Base-by-base conservation (phyloP, 1,140 invertebrate genomes). In the Pogonognathellus flavescens region DNA sequence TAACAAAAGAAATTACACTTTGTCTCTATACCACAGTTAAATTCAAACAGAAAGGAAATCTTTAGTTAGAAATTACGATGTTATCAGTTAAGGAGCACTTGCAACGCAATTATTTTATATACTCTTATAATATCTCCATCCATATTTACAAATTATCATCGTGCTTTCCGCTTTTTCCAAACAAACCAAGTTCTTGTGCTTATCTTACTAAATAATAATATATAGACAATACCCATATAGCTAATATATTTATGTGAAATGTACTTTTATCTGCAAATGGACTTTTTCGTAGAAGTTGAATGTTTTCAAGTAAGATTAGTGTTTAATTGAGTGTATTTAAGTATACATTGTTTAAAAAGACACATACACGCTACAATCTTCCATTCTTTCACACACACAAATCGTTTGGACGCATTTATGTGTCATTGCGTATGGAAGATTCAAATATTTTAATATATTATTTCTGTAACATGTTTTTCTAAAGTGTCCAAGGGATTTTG, bases 31-130 rank as follows among this genome's bases (percentile, higher is more conserved):
- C 3, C 50, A 20, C 16, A 1, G 22, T 13, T 60, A 60, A 60
- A 20, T 20, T 20, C 20, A 4, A 25, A 66, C 22, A 66, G 14
- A 14, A 22, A 11, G 60, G 5, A 20, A 22, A 25, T 66, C 3
- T 66, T 11, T 22, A 7, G 25, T 62, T 41, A 41, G 31, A 41
- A 41, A 41, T 41, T 41, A 41, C 31, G 70, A 76, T 76, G 41
- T 76, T 76, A 76, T 76, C 70, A 76, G 49, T 76, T 50, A 81
- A 55, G 80, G 50, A 81, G 80, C 52, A 53, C 80, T 55, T 57
- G 80, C 70, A 76, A 76, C 11, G 80, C 50, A 59, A 81, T 81
- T 81, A 81, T 53, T 53, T 41, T 55, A 55, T 59, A 18, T 18
- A n/a, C n/a, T 81, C 18, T 70, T 13, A 41, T 41, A 41, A 41